These are phyloP conservation scores for Ceyx cyanopectus DNA, from an alignment of 2,113 vertebrate species.

Conservation along the genomic window DNA sequence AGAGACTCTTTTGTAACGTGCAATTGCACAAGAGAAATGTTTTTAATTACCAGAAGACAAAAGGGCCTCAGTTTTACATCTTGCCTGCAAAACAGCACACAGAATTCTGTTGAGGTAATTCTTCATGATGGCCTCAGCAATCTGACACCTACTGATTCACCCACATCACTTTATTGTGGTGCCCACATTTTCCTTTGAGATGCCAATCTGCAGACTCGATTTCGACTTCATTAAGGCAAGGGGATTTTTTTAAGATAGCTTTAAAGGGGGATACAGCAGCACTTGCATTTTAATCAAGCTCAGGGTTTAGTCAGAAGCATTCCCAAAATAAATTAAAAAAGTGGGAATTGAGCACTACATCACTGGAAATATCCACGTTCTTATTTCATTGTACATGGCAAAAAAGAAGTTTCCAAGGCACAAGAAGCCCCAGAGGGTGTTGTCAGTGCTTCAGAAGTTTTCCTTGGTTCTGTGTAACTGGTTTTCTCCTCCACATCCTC, in stretches of 20 bases:
- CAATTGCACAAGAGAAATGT: neutral
- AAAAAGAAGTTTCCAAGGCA: neutral
- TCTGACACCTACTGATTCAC: conserved; percentile 60
- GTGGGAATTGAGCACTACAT: neutral
- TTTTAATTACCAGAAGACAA: conserved; percentile 44
- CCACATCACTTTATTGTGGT: conserved; percentile 53
- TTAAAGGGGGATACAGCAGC: neutral
- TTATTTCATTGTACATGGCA: neutral
- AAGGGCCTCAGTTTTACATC: conserved; percentile 28
- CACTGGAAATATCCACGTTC: neutral
- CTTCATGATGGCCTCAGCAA: conserved; percentile 54
- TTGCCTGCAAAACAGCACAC: conserved; percentile 31
- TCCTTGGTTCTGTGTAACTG: neutral
- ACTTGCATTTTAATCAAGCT: conserved; percentile 14
- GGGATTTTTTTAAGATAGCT: neutral
- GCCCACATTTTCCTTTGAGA: conserved; percentile 56
- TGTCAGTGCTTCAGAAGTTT: neutral
- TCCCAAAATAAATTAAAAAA: conserved; percentile 1
- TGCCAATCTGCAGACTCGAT: conserved; percentile 38
- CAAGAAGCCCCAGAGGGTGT: neutral
- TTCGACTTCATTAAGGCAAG: conserved; percentile 25
- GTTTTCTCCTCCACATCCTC: neutral
- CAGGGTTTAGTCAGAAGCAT: conserved; percentile 1
- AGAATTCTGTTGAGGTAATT: conserved; percentile 50
- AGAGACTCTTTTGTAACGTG: neutral